These are phyloP conservation scores for Suricata suricatta DNA, from an alignment of 2,113 vertebrate genomes.

Conservation along the genomic window DNA sequence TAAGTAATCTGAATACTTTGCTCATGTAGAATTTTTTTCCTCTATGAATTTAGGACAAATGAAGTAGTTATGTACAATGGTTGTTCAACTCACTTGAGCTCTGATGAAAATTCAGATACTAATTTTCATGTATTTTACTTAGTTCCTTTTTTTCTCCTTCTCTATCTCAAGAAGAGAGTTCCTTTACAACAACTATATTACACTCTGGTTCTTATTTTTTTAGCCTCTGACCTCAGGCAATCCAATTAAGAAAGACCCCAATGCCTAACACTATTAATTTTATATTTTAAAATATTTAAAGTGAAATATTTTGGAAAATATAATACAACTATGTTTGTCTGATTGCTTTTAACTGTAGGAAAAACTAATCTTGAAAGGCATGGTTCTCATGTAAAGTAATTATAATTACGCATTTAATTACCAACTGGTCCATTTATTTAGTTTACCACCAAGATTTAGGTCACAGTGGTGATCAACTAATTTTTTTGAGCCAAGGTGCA, in stretches of 20 bases:
- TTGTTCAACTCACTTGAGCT: background rate
- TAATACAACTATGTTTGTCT: background rate
- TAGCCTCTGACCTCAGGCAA: slow-evolving; percentile 15
- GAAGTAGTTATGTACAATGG: background rate
- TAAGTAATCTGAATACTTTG: background rate
- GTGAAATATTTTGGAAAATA: background rate
- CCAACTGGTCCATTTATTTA: background rate
- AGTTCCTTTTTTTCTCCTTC: background rate
- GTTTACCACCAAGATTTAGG: background rate
- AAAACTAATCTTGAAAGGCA: background rate
- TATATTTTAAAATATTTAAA: background rate
- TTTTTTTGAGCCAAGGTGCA: background rate
- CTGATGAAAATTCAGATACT: background rate
- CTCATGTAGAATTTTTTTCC: background rate
- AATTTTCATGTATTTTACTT: slow-evolving; percentile 55
- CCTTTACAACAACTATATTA: background rate
- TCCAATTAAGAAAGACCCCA: slow-evolving; percentile 27
- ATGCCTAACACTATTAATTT: background rate
- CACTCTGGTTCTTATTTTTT: slow-evolving; percentile 3
- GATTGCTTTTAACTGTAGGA: background rate
- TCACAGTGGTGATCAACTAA: background rate
- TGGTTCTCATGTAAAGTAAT: background rate
- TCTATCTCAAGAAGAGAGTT: background rate
- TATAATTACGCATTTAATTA: background rate
- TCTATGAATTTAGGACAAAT: background rate